Base-by-base conservation (phyloP, 2,888 invertebrate genomes). In the Drosophila mettleri region DNA sequence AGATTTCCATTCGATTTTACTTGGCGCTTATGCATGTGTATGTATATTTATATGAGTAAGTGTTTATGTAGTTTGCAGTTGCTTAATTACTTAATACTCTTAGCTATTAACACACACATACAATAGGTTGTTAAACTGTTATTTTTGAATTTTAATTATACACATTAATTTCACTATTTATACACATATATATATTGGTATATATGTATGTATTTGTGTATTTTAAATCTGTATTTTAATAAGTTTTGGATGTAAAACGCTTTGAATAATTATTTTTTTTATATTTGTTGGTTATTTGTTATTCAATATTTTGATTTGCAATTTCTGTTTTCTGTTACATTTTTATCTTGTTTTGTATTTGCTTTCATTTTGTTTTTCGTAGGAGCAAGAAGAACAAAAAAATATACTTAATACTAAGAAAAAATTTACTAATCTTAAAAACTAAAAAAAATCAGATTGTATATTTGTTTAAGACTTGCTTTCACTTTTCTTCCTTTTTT, bases 361-460 rank as follows among this genome's bases (percentile, higher is more conserved):
- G 43, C 66, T 74, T 52, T 70, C 76, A 57, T 74, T 61, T 57
- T 67, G 58, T 72, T 61, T 57, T 65, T 74, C 67, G 74, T 69
- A 78, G 78, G 86, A 80, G 81, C 80, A 88, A 89, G 88, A 84
- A 80, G 78, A 82, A 81, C 69, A 78, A 79, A 75, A 79, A 89
- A 82, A 74, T 88, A 88, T 74, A 84, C 89, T 88, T 84, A 86
- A 84, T 75, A 76, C 86, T 90, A 91, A 69, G 77, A 91, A 90
- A 90, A 91, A 90, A 90, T 90, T 90, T 89, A 87, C 90, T 90
- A 90, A 60, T 67, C 89, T 90, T 90, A 89, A 64, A 80, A 80
- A 86, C 83, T 91, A 90, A 90, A 84, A 89, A 83, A 84, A 90
- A 84, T 89, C 87, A 86, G 89, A 89, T 90, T 90, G 84, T 86